A percentile compares a stretch with the other conserved stretches of the same genome.
phyloP scores from a whole-genome alignment of 2,113 vertebrate species.

The Bubo bubo region DNA sequence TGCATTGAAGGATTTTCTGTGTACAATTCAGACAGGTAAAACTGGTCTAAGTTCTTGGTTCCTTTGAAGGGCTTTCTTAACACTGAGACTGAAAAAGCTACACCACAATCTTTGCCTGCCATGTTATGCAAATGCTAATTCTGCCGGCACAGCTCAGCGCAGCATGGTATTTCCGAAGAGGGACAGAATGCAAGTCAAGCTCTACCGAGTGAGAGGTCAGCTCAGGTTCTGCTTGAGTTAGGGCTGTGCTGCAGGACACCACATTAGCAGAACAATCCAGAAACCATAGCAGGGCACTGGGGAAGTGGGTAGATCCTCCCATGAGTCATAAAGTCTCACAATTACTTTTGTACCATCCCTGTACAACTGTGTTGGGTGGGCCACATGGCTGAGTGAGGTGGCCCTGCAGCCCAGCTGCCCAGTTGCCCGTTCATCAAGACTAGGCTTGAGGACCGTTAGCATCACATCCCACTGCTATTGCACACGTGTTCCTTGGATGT shows the following conservation, averaged over 20 bases:
- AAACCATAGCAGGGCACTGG: background rate
- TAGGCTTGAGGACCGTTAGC: background rate
- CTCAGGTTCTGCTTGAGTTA: background rate
- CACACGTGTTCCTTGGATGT: rapidly evolving
- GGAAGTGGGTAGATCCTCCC: background rate
- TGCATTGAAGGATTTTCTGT: background rate
- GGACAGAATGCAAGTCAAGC: background rate
- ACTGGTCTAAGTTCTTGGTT: background rate
- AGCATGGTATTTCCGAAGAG: background rate
- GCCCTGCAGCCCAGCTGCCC: background rate
- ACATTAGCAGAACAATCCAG: background rate
- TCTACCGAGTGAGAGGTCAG: background rate
- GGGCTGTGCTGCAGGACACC: background rate
- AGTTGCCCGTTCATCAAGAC: background rate
- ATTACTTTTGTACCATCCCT: background rate
- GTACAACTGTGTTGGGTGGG: background rate
- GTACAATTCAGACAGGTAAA: background rate
- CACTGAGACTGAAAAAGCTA: background rate
- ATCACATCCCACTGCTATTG: background rate
- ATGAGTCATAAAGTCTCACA: background rate
- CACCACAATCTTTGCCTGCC: background rate
- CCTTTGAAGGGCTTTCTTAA: background rate
- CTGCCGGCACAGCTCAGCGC: background rate
- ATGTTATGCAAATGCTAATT: background rate
- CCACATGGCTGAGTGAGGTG: rapidly evolving